These are phyloP conservation scores for Setophaga petechia DNA, from an alignment of 2,113 vertebrate species.

Conservation along the genomic window DNA sequence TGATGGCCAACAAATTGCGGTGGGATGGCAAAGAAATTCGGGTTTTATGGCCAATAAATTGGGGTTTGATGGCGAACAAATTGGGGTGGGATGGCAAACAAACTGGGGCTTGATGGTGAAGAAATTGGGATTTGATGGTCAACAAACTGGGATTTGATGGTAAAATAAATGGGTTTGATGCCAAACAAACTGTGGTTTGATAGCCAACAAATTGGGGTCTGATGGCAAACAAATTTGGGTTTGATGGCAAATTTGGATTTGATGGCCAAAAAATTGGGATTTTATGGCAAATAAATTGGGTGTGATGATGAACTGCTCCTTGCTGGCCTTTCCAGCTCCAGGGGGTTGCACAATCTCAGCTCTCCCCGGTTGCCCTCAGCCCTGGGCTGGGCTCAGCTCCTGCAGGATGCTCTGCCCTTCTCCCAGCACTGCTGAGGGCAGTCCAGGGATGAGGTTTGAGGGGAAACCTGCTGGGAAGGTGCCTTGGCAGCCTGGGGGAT, in stretches of 20 bases:
- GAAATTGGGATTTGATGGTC: too few species aligned
- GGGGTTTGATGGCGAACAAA: too few species aligned
- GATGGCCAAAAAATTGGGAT: neutral
- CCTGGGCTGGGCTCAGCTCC: neutral
- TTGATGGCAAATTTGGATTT: too few species aligned
- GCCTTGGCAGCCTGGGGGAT: neutral
- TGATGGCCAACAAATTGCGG: too few species aligned
- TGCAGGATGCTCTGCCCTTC: neutral
- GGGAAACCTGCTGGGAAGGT: neutral
- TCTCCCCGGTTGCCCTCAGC: neutral
- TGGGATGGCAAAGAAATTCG: too few species aligned
- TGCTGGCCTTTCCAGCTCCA: neutral
- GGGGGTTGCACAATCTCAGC: neutral
- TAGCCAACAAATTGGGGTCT: neutral
- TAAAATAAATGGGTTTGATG: too few species aligned
- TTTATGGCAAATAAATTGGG: neutral
- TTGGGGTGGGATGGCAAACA: too few species aligned
- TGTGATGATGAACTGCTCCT: neutral
- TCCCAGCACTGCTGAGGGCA: rapidly evolving
- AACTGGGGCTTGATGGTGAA: too few species aligned
- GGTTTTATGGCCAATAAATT: too few species aligned
- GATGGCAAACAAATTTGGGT: neutral
- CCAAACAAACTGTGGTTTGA: too few species aligned
- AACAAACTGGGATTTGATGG: too few species aligned
- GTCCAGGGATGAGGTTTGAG: neutral